These are phyloP conservation scores for Scaptomyza cyrtandrae DNA, from an alignment of 2,888 invertebrate genomes.

Conservation along the genomic window DNA sequence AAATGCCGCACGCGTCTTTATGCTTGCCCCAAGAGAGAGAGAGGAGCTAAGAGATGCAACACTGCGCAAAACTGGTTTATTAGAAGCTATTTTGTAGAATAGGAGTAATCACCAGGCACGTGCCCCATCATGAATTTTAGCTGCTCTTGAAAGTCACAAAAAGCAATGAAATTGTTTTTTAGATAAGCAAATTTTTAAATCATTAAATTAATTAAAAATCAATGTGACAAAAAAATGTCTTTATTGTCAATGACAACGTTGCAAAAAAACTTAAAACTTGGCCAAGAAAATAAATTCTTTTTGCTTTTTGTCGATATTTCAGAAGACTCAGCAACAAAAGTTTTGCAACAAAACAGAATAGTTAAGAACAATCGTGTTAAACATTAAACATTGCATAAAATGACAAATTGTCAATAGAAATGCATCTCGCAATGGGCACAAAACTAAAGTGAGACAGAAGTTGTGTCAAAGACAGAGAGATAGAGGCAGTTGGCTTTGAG, in stretches of 20 bases:
- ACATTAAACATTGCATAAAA: constrained; percentile 63
- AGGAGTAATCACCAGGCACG: constrained; percentile 56
- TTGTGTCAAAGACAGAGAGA: neutral
- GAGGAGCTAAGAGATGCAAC: neutral
- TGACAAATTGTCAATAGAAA: constrained; percentile 44
- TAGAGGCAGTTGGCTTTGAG: constrained; percentile 1
- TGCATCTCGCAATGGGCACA: constrained; percentile 15
- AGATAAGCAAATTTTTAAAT: constrained; percentile 10
- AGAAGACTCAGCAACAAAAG: constrained; percentile 47
- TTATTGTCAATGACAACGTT: constrained; percentile 32
- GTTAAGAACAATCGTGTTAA: constrained; percentile 45
- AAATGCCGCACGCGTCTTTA: constrained; percentile 70
- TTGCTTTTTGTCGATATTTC: constrained; percentile 16
- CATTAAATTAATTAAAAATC: constrained; percentile 62
- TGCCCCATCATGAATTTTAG: constrained; percentile 34
- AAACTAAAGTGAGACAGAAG: neutral
- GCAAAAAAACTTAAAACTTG: constrained; percentile 28
- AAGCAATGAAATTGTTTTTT: neutral
- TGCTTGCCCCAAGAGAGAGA: constrained; percentile 11
- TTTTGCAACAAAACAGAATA: constrained; percentile 19
- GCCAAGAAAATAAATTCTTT: constrained; percentile 1
- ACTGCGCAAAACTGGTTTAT: constrained; percentile 75
- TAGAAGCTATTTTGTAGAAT: constrained; percentile 52
- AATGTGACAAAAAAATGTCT: constrained; percentile 54
- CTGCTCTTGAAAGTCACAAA: constrained; percentile 20